Conservation (phyloP, 2,113 vertebrate species). For the Paralichthys olivaceus region DNA sequence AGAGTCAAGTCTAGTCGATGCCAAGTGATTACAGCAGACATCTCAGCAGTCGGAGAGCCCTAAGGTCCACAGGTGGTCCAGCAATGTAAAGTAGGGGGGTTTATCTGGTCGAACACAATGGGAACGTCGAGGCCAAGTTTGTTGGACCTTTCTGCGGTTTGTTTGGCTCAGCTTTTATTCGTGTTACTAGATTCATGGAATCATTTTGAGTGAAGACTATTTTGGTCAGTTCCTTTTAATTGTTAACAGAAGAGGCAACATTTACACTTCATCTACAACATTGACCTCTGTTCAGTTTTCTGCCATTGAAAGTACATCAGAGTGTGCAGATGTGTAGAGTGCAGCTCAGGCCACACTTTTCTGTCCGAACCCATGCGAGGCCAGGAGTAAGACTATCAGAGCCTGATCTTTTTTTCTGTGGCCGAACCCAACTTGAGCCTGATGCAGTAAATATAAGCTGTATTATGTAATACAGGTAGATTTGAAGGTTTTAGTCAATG, state of each 20-base stretch:
- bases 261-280: not conserved
- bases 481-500: not conserved
- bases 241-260: not conserved
- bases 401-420: too few species aligned
- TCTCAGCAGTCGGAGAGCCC: slow-evolving; percentile 27
- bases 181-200: not conserved
- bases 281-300: not conserved
- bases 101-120: slow-evolving; percentile 26
- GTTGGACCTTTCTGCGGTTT: not conserved
- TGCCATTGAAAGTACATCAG: not conserved
- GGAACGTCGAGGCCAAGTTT: not conserved
- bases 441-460: not conserved
- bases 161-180: not conserved
- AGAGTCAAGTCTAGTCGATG: slow-evolving; percentile 3
- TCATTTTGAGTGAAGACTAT: not conserved
- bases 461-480: not conserved
- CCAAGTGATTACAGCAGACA: slow-evolving; percentile 66
- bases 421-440: too few species aligned
- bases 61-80: slow-evolving; percentile 49
- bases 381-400: too few species aligned
- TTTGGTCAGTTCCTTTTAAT: not conserved
- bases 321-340: not conserved
- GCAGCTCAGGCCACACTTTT: not conserved
- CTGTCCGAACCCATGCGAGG: not conserved
- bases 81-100: not conserved